Base-by-base conservation (phyloP, 1,140 invertebrate genomes). In the Drosophila ananassae region DNA sequence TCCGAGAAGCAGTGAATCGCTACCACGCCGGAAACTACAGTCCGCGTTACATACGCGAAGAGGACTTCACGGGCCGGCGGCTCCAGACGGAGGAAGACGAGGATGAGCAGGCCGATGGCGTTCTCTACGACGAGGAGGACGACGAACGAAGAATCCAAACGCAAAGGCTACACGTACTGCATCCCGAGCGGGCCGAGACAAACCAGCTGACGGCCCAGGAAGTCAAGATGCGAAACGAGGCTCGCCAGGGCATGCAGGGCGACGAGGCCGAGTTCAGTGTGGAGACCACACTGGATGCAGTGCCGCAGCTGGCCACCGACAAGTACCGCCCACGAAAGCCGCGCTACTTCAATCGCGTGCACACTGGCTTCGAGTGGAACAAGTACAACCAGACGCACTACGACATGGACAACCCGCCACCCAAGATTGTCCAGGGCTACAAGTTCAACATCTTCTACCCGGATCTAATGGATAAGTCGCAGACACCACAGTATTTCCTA, bases 391-490 rank as follows among this genome's bases (percentile, higher is more conserved):
- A 99, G 93, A 99, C 98, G 13, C 99, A 99, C 93, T 99, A 99
- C 92, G 99, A 99, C 91, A 98, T 99, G 95, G 99, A 99, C 92
- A 99, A 99, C 94, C 99, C 99, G 39, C 99, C 99, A 13, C 99
- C 99, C 0, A 99, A 99, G 93, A 99, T 99, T 90, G 99, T 99
- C 0, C 99, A 99, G 92, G 99, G 99, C 25, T 99, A 99, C 93
- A 99, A 99, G 92, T 99, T 99, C 93, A 99, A 99, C 93, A 99
- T 99, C 71, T 99, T 99, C 93, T 99, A 99, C 94, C 99, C 99
- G 0, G 99, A 99, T 94, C 94, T 99, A 44, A 99, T 99, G 79
- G 98, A 99, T 91, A 99, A 99, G 90, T 95, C 94, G 51, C 94
- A 96, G 54, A 99, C 99, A 9, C 99, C 99, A 0, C 95, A 98